A percentile compares a stretch with the other conserved stretches of the same genome.
phyloP scores from a whole-genome alignment of 2,113 vertebrate genomes.

The Dipodomys spectabilis region DNA sequence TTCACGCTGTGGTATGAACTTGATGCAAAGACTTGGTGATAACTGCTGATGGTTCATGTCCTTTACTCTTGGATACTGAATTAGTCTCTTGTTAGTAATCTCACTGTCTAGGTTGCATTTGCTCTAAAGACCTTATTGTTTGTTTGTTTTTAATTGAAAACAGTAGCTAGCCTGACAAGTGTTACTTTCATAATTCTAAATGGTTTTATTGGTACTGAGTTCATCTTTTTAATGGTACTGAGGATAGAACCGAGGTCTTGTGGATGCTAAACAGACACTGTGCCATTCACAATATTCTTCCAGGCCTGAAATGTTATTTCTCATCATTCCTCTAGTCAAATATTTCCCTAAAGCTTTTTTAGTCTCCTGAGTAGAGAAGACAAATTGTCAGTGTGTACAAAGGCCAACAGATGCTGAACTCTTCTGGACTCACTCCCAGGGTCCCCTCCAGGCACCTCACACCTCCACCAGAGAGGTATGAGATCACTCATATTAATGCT shows the following conservation, averaged over 20 bases:
- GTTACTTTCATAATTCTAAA: neutral
- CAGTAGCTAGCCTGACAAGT: neutral
- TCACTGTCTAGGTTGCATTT: neutral
- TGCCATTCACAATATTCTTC: too few species aligned
- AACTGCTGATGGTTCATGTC: neutral
- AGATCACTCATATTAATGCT: too few species aligned
- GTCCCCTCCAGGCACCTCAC: neutral
- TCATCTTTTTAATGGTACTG: too few species aligned
- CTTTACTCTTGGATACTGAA: neutral
- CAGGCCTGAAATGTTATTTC: neutral
- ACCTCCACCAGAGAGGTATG: too few species aligned
- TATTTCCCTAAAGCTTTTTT: neutral
- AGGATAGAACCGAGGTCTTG: too few species aligned
- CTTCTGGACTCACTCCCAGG: neutral
- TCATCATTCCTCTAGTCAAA: neutral
- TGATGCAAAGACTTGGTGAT: neutral
- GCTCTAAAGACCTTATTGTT: neutral
- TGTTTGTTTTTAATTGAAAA: neutral
- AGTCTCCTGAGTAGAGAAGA: neutral
- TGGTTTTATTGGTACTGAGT: neutral
- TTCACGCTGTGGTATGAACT: neutral
- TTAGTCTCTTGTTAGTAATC: neutral
- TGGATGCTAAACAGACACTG: too few species aligned
- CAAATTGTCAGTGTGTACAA: neutral
- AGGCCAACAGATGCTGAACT: neutral